Evolutionary conservation across 2,113 vertebrate genomes (phyloP).

Genomic region (Nothoprocta pentlandii): DNA sequence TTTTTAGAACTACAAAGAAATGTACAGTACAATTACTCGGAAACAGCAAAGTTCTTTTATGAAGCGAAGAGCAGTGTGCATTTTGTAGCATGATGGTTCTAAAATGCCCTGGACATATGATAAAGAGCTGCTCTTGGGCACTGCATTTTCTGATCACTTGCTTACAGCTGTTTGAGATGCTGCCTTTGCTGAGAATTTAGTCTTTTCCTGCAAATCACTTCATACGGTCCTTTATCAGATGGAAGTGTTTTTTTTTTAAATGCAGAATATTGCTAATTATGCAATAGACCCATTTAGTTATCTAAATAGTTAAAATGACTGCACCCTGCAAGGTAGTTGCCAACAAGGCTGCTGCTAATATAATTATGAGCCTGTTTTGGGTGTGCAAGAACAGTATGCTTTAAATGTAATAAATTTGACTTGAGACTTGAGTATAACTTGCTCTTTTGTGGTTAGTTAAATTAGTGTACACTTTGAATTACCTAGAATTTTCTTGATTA

Average conservation of each 20-base stretch:
- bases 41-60: conserved; percentile 16
- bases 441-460: neutral
- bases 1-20: neutral
- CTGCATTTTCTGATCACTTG: neutral
- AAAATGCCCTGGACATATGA: neutral
- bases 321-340: neutral
- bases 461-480: neutral
- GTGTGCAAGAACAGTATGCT: neutral
- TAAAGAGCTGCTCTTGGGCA: neutral
- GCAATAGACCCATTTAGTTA: neutral
- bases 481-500: neutral
- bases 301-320: neutral
- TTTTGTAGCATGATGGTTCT: neutral
- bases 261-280: neutral
- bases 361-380: neutral
- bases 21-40: neutral
- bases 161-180: neutral
- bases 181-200: neutral
- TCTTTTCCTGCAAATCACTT: neutral
- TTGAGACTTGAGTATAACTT: neutral
- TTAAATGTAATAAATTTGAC: neutral
- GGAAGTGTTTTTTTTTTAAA: neutral
- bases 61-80: neutral
- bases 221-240: neutral
- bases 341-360: neutral